A percentile compares a stretch with the other conserved stretches of the same genome.
Conservation (phyloP, 2,797 vertebrate genomes). For the Paramormyrops hopkinsi region DNA sequence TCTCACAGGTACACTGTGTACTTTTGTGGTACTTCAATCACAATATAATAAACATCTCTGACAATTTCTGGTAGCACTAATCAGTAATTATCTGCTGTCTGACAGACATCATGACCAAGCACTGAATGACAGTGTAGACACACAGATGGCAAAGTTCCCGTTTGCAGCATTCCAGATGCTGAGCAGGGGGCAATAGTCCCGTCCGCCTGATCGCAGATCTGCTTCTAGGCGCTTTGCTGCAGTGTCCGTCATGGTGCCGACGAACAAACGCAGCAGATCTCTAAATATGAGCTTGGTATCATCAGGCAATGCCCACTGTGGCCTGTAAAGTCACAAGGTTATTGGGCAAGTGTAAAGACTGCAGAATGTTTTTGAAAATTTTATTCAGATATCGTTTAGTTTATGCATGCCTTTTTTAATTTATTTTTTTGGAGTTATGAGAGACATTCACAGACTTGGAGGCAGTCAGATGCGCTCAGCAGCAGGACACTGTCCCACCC, state of each 20-base stretch:
- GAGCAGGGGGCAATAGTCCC: not conserved
- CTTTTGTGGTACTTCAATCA: not conserved
- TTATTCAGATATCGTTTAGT: not conserved
- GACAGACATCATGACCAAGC: not conserved
- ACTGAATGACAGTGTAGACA: not conserved
- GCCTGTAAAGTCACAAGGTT: slow-evolving; percentile 19
- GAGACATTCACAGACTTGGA: not conserved
- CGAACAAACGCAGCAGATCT: slow-evolving; percentile 26
- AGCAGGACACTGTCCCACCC: not conserved
- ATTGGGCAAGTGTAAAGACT: not conserved
- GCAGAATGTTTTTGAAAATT: not conserved
- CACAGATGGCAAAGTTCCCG: not conserved
- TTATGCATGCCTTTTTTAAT: not conserved
- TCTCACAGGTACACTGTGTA: not conserved
- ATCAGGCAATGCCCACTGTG: slow-evolving; percentile 24
- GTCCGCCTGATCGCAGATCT: not conserved
- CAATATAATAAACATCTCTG: not conserved
- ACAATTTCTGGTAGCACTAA: not conserved
- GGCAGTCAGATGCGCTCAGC: not conserved
- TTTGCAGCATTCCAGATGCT: not conserved
- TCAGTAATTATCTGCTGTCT: not conserved
- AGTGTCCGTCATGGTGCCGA: slow-evolving; percentile 18
- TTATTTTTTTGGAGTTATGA: not conserved
- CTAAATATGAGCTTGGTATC: slow-evolving; percentile 35
- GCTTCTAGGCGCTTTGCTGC: not conserved